phyloP scores from a whole-genome alignment of 1,140 invertebrate genomes.

The Sipha flava region DNA sequence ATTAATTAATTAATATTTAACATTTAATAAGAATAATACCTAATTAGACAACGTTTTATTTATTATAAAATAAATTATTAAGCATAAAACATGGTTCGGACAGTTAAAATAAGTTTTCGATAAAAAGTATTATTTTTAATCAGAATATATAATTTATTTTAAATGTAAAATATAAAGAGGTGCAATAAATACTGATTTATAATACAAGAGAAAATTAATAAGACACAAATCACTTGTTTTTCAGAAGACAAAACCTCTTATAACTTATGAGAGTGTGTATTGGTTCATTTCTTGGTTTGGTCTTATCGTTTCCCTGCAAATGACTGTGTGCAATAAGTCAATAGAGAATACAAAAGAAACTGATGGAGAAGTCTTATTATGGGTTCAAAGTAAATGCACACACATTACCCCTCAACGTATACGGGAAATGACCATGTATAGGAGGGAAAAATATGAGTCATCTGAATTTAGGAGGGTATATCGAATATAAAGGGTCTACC shows the following conservation, averaged over 20 bases:
- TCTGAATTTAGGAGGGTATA: constrained; percentile 23
- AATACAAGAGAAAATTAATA: not conserved
- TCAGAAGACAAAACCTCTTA: not conserved
- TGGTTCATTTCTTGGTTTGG: constrained; percentile 1
- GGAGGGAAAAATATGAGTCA: not conserved
- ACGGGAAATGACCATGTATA: not conserved
- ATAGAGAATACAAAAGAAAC: not conserved
- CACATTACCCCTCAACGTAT: not conserved
- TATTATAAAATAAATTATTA: too few species aligned
- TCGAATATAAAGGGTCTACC: not conserved
- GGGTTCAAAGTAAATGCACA: not conserved
- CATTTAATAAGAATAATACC: too few species aligned
- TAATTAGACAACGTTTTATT: too few species aligned
- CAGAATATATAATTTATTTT: not conserved
- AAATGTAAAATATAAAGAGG: not conserved
- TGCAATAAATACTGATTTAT: not conserved
- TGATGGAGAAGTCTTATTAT: not conserved
- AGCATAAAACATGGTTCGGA: too few species aligned
- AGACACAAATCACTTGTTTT: constrained; percentile 4
- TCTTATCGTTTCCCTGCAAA: constrained; percentile 5
- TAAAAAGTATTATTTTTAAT: not conserved
- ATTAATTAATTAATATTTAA: too few species aligned
- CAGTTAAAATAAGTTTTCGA: not conserved
- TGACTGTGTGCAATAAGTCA: constrained; percentile 13
- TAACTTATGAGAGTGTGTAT: not conserved